Evolutionary conservation across 2,888 invertebrate genomes (phyloP).

Genomic region (Thecocarcelia acutangulata): DNA sequence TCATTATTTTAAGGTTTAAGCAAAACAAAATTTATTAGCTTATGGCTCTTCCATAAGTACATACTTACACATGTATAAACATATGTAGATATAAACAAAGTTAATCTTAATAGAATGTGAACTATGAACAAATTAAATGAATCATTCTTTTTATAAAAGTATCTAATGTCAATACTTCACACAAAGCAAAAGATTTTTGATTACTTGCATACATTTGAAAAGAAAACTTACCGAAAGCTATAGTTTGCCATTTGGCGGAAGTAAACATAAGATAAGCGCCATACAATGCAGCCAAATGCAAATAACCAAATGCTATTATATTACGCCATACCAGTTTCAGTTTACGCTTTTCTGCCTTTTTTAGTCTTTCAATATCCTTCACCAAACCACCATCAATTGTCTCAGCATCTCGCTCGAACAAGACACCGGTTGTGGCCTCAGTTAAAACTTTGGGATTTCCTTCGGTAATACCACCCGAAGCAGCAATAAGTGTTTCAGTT

Average conservation of each 20-base stretch:
- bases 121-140: not conserved
- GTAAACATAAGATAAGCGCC: slow-evolving; percentile 88
- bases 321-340: slow-evolving; percentile 90
- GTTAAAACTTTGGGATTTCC: slow-evolving; percentile 75
- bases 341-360: slow-evolving; percentile 83
- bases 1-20: too few relatives aligned
- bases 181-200: too few relatives aligned
- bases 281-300: slow-evolving; percentile 89
- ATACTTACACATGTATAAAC: too few relatives aligned
- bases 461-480: slow-evolving; percentile 73
- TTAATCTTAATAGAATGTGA: too few relatives aligned
- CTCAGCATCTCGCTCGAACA: slow-evolving; percentile 86
- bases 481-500: slow-evolving; percentile 75
- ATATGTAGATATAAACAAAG: too few relatives aligned
- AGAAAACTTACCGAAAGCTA: slow-evolving; percentile 86
- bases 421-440: slow-evolving; percentile 83
- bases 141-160: not conserved
- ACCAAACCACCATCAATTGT: slow-evolving; percentile 84
- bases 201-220: not conserved
- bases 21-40: too few relatives aligned
- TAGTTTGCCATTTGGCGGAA: slow-evolving; percentile 88
- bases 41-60: too few relatives aligned
- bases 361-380: slow-evolving; percentile 83
- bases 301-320: slow-evolving; percentile 88
- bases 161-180: not conserved